Conservation (phyloP, 2,113 vertebrate species). For the Oryzias curvinotus region DNA sequence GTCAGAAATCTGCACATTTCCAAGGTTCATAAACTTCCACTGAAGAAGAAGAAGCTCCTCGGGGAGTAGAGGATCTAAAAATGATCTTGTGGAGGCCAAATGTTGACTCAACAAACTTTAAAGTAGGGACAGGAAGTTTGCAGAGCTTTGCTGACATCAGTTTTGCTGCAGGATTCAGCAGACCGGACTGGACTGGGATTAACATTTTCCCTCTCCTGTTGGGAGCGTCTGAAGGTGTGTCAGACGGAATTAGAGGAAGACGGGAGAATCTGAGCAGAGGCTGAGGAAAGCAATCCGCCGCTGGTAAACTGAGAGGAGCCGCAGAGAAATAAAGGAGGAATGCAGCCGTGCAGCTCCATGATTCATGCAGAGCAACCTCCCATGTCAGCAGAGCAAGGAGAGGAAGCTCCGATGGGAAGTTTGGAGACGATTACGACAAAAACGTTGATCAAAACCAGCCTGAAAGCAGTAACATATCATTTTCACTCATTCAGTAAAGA, state of each 20-base stretch:
- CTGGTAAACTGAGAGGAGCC: constrained; percentile 6
- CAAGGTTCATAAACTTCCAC: too few relatives aligned
- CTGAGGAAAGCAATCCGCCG: constrained; percentile 16
- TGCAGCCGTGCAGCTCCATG: neutral
- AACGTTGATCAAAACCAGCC: too few relatives aligned
- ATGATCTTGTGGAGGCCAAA: neutral
- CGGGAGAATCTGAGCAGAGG: neutral
- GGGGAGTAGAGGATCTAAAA: too few relatives aligned
- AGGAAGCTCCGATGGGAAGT: too few relatives aligned
- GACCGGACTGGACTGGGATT: constrained; percentile 23
- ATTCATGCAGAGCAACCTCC: constrained; percentile 2
- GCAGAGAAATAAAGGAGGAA: neutral
- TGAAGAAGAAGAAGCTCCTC: too few relatives aligned
- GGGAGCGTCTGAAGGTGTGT: constrained; percentile 10
- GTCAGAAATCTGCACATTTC: too few relatives aligned
- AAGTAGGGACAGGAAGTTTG: neutral
- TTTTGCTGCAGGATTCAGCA: constrained; percentile 22
- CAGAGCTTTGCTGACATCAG: constrained; percentile 8
- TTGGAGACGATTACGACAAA: too few relatives aligned
- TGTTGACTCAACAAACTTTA: neutral
- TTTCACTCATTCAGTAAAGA: too few relatives aligned
- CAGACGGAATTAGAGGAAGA: constrained; percentile 18
- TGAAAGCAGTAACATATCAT: too few relatives aligned
- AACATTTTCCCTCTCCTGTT: constrained; percentile 12
- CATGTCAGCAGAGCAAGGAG: too few relatives aligned